phyloP scores from a whole-genome alignment of 2,797 vertebrate species.

The Euthynnus affinis region DNA sequence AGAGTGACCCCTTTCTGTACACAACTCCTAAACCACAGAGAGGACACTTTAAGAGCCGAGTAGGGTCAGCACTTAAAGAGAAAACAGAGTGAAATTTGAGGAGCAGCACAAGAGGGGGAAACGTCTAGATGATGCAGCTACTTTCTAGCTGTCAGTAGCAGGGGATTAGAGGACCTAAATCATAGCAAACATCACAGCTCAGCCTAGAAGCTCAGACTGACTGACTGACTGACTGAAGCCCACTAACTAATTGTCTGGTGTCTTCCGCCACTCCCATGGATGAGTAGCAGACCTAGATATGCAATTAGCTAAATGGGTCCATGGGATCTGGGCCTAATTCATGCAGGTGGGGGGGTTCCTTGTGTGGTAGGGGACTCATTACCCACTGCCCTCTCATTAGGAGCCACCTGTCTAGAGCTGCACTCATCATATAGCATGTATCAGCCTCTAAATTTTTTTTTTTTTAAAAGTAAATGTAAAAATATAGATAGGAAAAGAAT shows the following conservation, averaged over 20 bases:
- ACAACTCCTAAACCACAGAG: background rate
- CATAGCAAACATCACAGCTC: conserved; percentile 46
- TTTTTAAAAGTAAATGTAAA: background rate
- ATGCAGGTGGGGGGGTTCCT: conserved; percentile 27
- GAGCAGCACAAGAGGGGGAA: conserved; percentile 6
- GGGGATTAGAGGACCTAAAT: conserved; percentile 47
- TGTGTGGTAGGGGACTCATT: conserved; percentile 33
- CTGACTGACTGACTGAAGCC: conserved; percentile 26
- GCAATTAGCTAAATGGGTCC: conserved; percentile 77
- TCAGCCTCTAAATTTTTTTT: conserved; percentile 9
- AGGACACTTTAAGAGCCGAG: background rate
- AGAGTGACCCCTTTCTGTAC: background rate
- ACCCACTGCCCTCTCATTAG: conserved; percentile 25
- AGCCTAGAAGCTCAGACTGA: conserved; percentile 30
- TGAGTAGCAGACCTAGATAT: conserved; percentile 60
- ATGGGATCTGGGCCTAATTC: conserved; percentile 64
- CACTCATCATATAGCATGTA: conserved; percentile 24
- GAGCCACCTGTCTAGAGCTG: conserved; percentile 47
- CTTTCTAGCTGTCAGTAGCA: conserved; percentile 1
- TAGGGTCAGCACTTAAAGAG: background rate
- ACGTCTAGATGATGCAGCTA: background rate
- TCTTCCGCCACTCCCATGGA: conserved; percentile 43
- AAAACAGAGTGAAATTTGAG: conserved; percentile 8
- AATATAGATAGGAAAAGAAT: background rate
- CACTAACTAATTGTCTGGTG: conserved; percentile 54